Base-by-base conservation (phyloP, 1,140 invertebrate species). In the Berghia stephanieae region DNA sequence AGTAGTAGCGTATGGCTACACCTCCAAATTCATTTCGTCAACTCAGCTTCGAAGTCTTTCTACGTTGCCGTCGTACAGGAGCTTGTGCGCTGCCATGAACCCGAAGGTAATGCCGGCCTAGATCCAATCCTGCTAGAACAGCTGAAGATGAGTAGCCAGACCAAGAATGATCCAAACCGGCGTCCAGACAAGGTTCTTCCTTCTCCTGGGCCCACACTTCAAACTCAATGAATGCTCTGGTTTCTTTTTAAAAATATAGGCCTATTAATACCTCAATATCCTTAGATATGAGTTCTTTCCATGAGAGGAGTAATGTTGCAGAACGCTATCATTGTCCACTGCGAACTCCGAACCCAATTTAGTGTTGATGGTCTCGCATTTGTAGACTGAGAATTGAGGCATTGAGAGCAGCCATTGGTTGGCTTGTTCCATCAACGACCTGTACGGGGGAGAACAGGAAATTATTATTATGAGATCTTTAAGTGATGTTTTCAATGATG, bases 391-490 rank as follows among this genome's bases (percentile, higher is more conserved):
- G 55, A 78, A 84, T 42, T 77, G 78, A 16, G 81, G 80, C 68
- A 80, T 83, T 8, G 77, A 75, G 16, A 77, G 72, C 49, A 83
- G 63, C 83, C 81, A 83, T 36, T 84, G 83, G 66, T 84, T 84
- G 6, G 80, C 80, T 63, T 81, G 79, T 43, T 83, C 81, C 68
- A 81, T 44, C 16, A 83, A 80, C 24, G 80, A 74, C 49, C 81
- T 84, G 77, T 42, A n/a, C n/a, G n/a, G n/a, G 77, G 52, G 16
- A 38, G 10, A 60, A 77, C 24, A 79, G 68, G 66, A 44, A 27
- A 6, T 67, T 24, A 57, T 57, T n/a, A 57, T 16, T 57, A 2
- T 2, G 3, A 74, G n/a, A n/a, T n/a, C n/a, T n/a, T n/a, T n/a
- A n/a, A n/a, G n/a, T n/a, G n/a, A n/a, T n/a, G n/a, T n/a, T n/a